phyloP scores from a whole-genome alignment of 2,888 invertebrate genomes.

The Meiosimyza decipiens region DNA sequence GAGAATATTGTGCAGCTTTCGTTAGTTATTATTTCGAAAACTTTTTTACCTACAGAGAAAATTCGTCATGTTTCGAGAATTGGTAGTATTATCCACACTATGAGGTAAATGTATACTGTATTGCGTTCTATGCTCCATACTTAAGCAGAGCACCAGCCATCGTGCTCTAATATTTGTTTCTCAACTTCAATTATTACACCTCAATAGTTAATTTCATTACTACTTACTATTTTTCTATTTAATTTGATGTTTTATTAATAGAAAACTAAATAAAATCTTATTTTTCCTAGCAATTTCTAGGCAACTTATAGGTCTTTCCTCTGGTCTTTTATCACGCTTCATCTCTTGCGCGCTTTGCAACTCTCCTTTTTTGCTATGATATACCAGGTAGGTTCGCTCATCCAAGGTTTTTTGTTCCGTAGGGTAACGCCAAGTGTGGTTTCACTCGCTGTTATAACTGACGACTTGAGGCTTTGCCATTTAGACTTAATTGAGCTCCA shows the following conservation, averaged over 20 bases:
- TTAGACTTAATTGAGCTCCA: too few relatives aligned
- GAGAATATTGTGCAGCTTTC: conserved; percentile 98
- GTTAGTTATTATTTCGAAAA: conserved; percentile 92
- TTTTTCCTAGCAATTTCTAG: conserved; percentile 9
- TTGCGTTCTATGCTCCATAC: conserved; percentile 35
- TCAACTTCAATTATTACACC: background rate
- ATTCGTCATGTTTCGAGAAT: conserved; percentile 98
- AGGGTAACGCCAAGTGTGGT: too few relatives aligned
- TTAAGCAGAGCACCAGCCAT: conserved; percentile 42
- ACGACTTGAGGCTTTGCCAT: too few relatives aligned
- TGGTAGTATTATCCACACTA: conserved; percentile 86
- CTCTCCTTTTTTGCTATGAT: too few relatives aligned
- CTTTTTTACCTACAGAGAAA: conserved; percentile 95
- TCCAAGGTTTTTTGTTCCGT: too few relatives aligned
- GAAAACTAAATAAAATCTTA: too few relatives aligned
- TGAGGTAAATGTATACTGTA: conserved; percentile 49
- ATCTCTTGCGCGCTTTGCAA: too few relatives aligned
- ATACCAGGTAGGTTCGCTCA: too few relatives aligned
- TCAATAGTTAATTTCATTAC: background rate
- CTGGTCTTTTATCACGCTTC: too few relatives aligned
- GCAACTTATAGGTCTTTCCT: background rate
- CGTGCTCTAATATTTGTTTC: conserved; percentile 40
- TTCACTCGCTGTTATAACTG: too few relatives aligned
- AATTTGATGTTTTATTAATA: conserved; percentile 2
- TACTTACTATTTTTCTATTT: conserved; percentile 8